phyloP scores from a whole-genome alignment of 2,113 vertebrate genomes.

The Ochotona curzoniae region DNA sequence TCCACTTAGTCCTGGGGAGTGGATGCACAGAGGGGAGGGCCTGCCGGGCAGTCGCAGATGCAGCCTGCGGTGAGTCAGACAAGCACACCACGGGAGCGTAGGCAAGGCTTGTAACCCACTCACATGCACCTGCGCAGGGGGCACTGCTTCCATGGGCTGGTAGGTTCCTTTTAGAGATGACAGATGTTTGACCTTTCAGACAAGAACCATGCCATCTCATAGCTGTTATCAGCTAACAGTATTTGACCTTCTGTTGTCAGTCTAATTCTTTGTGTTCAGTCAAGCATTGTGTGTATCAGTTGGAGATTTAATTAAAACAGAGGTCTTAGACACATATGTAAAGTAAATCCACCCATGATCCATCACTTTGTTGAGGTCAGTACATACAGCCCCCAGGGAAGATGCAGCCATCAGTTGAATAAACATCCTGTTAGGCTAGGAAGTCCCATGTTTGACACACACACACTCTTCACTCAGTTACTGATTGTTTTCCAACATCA shows the following conservation, averaged over 20 bases:
- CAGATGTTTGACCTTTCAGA: not conserved
- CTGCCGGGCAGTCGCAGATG: not conserved
- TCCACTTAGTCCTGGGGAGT: not conserved
- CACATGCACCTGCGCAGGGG: not conserved
- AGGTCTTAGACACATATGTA: not conserved
- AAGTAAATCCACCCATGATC: not conserved
- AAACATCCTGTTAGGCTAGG: not conserved
- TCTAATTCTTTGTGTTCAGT: not conserved
- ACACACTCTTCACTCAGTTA: not conserved
- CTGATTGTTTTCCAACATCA: not conserved
- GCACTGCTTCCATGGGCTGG: not conserved
- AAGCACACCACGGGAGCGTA: fast-evolving
- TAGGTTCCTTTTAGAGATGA: conserved; percentile 2
- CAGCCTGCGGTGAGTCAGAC: fast-evolving
- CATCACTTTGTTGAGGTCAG: conserved; percentile 7
- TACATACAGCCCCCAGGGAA: not conserved
- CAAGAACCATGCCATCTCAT: not conserved
- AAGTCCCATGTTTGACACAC: not conserved
- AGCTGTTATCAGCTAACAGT: not conserved
- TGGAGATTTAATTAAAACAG: conserved; percentile 17
- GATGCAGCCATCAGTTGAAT: not conserved
- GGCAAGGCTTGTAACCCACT: not conserved
- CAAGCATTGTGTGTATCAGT: not conserved
- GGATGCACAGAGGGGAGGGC: not conserved
- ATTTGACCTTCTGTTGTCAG: conserved; percentile 2